Evolutionary conservation across 2,888 invertebrate species (phyloP), one percentile per base, ranked within the genome.

Genomic region (Hermodice carunculata): DNA sequence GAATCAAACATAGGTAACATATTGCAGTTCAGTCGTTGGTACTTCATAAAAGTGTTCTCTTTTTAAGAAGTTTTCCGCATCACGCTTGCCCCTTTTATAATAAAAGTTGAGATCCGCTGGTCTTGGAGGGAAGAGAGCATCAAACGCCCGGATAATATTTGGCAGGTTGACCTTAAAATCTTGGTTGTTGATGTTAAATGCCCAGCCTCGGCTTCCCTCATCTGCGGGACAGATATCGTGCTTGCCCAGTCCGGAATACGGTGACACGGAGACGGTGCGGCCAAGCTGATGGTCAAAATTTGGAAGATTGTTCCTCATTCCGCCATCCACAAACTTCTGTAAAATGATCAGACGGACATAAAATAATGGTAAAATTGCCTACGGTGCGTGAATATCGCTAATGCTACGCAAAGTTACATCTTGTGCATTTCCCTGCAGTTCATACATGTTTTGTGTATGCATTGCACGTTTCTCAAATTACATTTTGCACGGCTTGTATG

Each of bases 241-340:
- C 85, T 96, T 95, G 0, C 98, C 97, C 77, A n/a, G n/a, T n/a
- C n/a, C n/a, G n/a, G 94, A 94, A 85, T 98, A 98, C 0, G 98
- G 98, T 77, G 94, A 95, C 28, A 98, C 94, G 0, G 96, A 96
- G 67, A 98, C 93, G 0, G 97, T 98, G 83, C 96, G 93, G 0
- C 73, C 77, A 2, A 76, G 72, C 81, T n/a, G n/a, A n/a, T n/a
- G n/a, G n/a, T 96, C 94, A 60, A 96, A 87, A 3, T 93, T 91
- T 0, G 96, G 95, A 75, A 97, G 87, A 87, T 98, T 98, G 85
- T 97, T 94, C 51, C 96, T 95, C 81, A 96, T 94, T 5, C 96
- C 97, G 1, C 98, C 98, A 81, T 98, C 98, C 91, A 96, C 94
- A 85, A 96, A 97, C 37, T 78, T 74, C 37, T 37, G 14, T 14